phyloP scores from a whole-genome alignment of 2,113 vertebrate genomes.

The Eulemur macaco region DNA sequence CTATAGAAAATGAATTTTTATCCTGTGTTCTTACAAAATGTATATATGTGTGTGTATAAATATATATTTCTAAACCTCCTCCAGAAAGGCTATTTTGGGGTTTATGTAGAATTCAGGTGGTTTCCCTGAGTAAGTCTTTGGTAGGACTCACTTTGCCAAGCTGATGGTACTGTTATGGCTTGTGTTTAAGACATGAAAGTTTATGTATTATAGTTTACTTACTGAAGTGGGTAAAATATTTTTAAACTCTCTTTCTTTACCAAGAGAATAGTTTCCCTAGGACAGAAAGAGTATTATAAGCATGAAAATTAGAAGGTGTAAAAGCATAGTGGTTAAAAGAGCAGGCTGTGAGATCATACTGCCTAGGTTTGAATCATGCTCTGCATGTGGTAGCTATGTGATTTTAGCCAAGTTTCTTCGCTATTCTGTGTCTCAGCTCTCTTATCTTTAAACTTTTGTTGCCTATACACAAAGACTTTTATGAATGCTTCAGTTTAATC shows the following conservation, averaged over 20 bases:
- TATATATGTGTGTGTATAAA: not conserved
- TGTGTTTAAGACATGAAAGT: not conserved
- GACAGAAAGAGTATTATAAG: conserved; percentile 28
- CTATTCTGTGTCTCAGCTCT: not conserved
- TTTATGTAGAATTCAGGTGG: not conserved
- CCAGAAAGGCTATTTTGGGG: not conserved
- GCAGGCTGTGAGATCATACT: not conserved
- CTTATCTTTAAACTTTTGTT: not conserved
- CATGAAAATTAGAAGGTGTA: conserved; percentile 24
- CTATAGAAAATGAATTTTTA: not conserved
- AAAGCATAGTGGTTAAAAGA: not conserved
- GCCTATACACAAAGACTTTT: not conserved
- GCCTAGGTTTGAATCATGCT: not conserved
- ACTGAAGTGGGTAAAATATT: not conserved
- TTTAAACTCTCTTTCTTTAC: not conserved
- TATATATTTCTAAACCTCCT: not conserved
- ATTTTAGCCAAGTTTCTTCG: not conserved
- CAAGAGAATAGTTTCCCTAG: not conserved
- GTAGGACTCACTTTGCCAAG: not conserved
- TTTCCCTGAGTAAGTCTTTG: not conserved
- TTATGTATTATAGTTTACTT: not conserved
- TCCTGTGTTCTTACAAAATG: not conserved
- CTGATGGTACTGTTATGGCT: not conserved
- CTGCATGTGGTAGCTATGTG: not conserved
- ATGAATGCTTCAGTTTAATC: not conserved